These are phyloP conservation scores for Diaperis boleti DNA, from an alignment of 2,888 invertebrate genomes.

Conservation along the genomic window DNA sequence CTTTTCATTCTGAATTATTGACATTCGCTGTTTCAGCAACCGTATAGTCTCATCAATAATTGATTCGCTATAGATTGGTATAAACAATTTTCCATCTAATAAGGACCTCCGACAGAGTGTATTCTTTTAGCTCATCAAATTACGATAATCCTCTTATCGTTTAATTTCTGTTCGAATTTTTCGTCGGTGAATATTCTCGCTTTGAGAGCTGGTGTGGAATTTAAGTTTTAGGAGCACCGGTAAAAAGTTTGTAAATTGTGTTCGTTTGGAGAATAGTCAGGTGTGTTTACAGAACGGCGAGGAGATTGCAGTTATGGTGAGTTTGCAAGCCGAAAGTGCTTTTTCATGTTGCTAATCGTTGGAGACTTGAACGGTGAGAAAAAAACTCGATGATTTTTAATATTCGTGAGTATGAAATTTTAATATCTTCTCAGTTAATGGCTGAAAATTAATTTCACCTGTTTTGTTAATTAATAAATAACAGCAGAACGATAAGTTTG, in stretches of 20 bases:
- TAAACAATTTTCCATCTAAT: not conserved
- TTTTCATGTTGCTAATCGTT: conserved; percentile 33
- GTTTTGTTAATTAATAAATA: no score
- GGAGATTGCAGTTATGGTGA: conserved; percentile 9
- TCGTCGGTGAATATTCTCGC: not conserved
- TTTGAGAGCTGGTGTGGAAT: not conserved
- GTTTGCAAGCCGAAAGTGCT: conserved; percentile 23
- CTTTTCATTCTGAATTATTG: conserved; percentile 22
- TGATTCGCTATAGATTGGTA: not conserved
- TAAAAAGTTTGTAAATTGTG: conserved; percentile 6
- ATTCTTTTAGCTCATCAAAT: not conserved
- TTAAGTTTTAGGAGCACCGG: not conserved
- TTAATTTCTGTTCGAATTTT: not conserved
- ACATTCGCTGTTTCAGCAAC: conserved; percentile 2
- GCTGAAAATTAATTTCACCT: no score
- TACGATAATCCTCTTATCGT: not conserved
- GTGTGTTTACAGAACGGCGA: conserved; percentile 3
- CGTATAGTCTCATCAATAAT: not conserved
- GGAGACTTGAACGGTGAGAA: no score
- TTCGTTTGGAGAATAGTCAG: not conserved
- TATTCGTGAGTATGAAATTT: no score
- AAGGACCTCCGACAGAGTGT: not conserved
- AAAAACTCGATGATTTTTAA: no score
- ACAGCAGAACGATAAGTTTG: no score
- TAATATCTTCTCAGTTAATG: no score